Evolutionary conservation across 2,888 invertebrate species (phyloP).

Genomic region (Leucoptera coffeella): DNA sequence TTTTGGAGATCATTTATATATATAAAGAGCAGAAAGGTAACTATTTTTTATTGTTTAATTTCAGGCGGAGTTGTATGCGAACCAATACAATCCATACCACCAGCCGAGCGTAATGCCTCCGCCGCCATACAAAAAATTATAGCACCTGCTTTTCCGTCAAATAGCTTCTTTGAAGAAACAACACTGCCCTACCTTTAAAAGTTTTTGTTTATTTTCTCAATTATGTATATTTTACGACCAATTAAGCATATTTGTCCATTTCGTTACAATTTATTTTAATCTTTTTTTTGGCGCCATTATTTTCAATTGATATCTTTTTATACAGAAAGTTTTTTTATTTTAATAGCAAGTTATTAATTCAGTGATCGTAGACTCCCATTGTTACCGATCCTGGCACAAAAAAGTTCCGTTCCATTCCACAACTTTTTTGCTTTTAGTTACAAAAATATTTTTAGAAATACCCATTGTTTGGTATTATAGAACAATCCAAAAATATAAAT

Average conservation of each 20-base stretch:
- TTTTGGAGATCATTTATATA: not conserved
- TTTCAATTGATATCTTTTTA: not conserved
- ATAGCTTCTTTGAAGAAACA: slow-evolving; percentile 7
- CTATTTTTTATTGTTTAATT: slow-evolving; percentile 30
- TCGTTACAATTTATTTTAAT: no score
- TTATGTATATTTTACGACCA: slow-evolving; percentile 6
- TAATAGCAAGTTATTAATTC: no score
- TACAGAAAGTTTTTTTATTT: no score
- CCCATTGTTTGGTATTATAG: no score
- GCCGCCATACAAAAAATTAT: slow-evolving; percentile 38
- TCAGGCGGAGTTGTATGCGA: slow-evolving; percentile 43
- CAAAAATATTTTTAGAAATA: no score
- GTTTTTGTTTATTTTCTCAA: slow-evolving; percentile 10
- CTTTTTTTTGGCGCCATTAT: slow-evolving; percentile 7
- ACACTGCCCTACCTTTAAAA: slow-evolving; percentile 8
- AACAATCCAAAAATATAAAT: no score
- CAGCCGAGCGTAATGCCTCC: slow-evolving; percentile 29
- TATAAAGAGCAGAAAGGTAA: not conserved
- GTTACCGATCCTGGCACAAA: no score
- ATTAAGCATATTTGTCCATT: slow-evolving; percentile 8
- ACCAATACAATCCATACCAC: slow-evolving; percentile 43
- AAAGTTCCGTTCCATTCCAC: no score
- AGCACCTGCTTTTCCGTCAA: slow-evolving; percentile 25
- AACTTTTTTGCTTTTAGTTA: no score
- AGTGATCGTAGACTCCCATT: no score